Evolutionary conservation across 1,140 invertebrate species (phyloP), one percentile per base, ranked within the genome.

Genomic region (Yoshiicerus persimilis): DNA sequence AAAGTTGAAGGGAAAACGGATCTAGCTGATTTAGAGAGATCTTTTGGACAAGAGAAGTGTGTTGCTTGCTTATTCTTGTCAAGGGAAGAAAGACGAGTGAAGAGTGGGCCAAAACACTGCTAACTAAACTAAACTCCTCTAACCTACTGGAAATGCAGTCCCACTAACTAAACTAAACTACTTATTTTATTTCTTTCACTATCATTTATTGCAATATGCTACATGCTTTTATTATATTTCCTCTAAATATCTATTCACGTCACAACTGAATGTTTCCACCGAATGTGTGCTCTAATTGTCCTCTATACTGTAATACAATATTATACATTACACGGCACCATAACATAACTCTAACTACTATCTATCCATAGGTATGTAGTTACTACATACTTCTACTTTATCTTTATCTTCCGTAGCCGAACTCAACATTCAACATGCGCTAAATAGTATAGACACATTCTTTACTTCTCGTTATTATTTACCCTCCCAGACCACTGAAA

Each of bases 1-100:
- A 80, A 80, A 80, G 32, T 80, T 80, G 75, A 80, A 80, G 75
- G 75, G 32, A 36, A 80, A 80, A 80, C 32, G 34, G 75, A 80
- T 36, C 75, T 80, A 36, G 38, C 32, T 80, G 75, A 80, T 80
- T 80, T 80, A 36, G 34, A 80, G 75, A 80, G 75, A 80, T 38
- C 30, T 32, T 80, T 80, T 38, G 75, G 75, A 80, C 75, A 80
- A 80, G 34, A 80, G 75, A 34, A 80, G 16, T 80, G 75, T 80
- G 34, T 80, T 80, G 34, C 75, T 80, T 80, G 30, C 32, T 80
- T 80, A 30, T 27, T 30, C 64, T 70, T 70, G 64, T 70, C 27
- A 70, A 70, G 64, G 16, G 20, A 56, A 56, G 47, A 56, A 56
- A 56, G 47, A 56, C 47, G 47, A 56, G 47, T 16, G 13, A 56